Evolutionary conservation across 2,888 invertebrate species (phyloP), one percentile per base, ranked within the genome.

Genomic region (Hyposoter dolosus): DNA sequence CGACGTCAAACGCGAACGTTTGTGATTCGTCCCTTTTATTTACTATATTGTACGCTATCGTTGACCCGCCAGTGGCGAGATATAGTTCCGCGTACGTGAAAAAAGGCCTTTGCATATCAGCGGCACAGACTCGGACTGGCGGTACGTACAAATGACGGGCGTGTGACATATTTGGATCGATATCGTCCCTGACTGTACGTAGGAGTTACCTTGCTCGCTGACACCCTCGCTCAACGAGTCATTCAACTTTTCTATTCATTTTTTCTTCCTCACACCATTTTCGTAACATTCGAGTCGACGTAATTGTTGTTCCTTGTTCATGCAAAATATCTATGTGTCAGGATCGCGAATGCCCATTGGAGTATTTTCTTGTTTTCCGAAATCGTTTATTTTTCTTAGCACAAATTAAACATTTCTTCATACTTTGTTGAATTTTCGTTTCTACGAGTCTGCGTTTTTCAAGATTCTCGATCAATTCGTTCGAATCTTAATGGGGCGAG

Each of bases 91-190:
- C 10, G 15, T 40, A 56, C 32, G 32, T 23, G 35, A 40, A 32
- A n/a, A 63, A 66, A 77, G 23, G 43, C 23, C 35, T 77, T 66
- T 23, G 53, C 77, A 77, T 66, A 77, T 35, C 66, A 23, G 28
- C 50, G 53, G 66, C 66, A 50, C 17, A 40, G 40, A 43, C 40
- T 68, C 68, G 23, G 53, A 68, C 68, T 78, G 68, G 40, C 40
- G 7, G 68, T 23, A 78, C 68, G 53, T 77, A 60, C 50, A 53
- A 50, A 74, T 75, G 53, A 69, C 78, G 75, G 72, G 85, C 85
- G 78, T 82, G 85, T 85, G 85, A 85, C 85, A 78, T 40, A 40
- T 82, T 82, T 50, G 74, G 82, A 56, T 85, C 85, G 85, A 85
- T 85, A 82, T 82, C 82, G 78, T 82, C 85, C 66, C 40, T 53